Evolutionary conservation across 2,888 invertebrate species (phyloP), one percentile per base, ranked within the genome.

Genomic region (Nymphalis c-album): DNA sequence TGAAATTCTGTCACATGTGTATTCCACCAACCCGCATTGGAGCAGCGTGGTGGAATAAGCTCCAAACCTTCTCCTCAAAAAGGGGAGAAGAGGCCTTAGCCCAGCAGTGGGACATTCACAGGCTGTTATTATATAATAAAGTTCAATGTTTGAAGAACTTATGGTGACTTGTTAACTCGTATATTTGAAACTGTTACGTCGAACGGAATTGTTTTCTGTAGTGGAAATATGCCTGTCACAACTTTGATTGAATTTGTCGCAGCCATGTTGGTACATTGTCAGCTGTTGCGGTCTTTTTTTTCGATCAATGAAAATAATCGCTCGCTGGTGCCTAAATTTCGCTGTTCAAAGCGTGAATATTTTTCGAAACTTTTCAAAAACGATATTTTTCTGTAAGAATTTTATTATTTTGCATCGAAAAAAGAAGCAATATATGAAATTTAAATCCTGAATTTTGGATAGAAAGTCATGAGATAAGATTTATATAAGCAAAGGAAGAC

Each of bases 161-260:
- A 58, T 20, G 22, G 48, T 63, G 60, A 64, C 64, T 58, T 26
- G 47, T 22, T 8, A 57, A 40, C 40, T 57, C 53, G 63, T 48
- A 40, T 51, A 45, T 53, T 55, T 64, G 45, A 67, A 67, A 67
- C 46, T 53, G 63, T 35, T 46, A 50, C 63, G 45, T 51, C 22
- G 22, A 72, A 70, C 62, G 68, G 63, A 70, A 72, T 66, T 59
- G 63, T 70, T 60, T 67, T 63, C 67, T n/a, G 47, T 68, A 64
- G 62, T 65, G 62, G 61, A 69, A 73, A 72, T 69, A 71, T 72
- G 71, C 67, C 67, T 63, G 71, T 71, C 73, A 73, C 46, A 66
- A 64, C 67, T 71, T 73, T 73, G 73, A 73, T 73, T 74, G 70
- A 73, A 73, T 73, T 71, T 71, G 68, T 64, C 67, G 55, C 69